Evolutionary conservation across 2,113 vertebrate species (phyloP), one percentile per base, ranked within the genome.

Genomic region (Alexandromys fortis): DNA sequence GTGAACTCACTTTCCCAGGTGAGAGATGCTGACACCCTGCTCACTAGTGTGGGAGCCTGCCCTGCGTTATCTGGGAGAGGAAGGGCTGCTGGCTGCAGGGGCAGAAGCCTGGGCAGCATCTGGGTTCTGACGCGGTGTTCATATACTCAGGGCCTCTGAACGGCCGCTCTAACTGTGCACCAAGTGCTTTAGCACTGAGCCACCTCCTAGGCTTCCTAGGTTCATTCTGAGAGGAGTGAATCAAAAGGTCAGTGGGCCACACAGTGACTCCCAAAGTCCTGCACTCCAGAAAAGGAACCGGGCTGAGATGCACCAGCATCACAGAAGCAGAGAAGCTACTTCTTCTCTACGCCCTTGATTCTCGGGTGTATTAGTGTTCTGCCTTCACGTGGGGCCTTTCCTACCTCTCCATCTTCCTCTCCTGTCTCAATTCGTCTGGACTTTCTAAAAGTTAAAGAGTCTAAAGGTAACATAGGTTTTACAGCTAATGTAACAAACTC

Each of bases 291-390:
- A 28, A 76, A 47, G 42, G 75, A 28, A 45, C 24, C 16, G 12
- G 38, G 24, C 75, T 14, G 4, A 14, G 12, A 76, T 0, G 47
- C 38, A 7, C 35, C 2, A 5, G 30, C 9, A 2, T 76, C 4
- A 24, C 2, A 42, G 73, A 76, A 77, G 75, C 75, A 77, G 42
- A 77, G 24, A 47, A 58, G 4, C 42, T 42, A 42, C 42, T 58
- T 6, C 67, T 33, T 68, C 35, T 26, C 73, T 45, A 26, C 22
- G 3, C 22, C 12, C 38, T 75, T 7, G 38, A 45, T 75, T 26
- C 21, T 26, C 2, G 4, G 21, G 22, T 76, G 5, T 45, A 3
- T 42, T 76, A 13, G 24, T 26, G 38, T 26, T 76, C 38, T 24
- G 30, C 30, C 67, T 68, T 76, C 42, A 42, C 0, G 12, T 19